Percentiles rank a stretch among this genome's conserved stretches.
Evolutionary conservation across 2,797 vertebrate genomes (phyloP).

Genomic region (Pseudochirops cupreus): DNA sequence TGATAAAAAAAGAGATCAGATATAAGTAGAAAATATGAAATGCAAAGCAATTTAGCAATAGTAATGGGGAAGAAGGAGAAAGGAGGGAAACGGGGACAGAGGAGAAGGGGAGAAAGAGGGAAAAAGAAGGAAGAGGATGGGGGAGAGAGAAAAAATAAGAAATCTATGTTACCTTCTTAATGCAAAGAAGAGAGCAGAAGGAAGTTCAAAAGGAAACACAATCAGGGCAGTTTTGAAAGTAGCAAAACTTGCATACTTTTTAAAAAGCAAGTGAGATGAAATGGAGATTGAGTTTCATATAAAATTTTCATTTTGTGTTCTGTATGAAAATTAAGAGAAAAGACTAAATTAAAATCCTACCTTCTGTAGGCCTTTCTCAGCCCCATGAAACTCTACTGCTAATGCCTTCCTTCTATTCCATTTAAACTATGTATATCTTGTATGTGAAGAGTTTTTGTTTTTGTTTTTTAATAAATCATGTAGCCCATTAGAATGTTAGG

Average conservation of each 20-base stretch:
- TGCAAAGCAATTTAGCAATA: not conserved
- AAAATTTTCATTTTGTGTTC: not conserved
- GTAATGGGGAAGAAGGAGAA: not conserved
- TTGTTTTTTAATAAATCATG: not conserved
- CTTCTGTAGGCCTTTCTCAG: not conserved
- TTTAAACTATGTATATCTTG: not conserved
- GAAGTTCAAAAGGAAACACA: not conserved
- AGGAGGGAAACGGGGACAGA: not conserved
- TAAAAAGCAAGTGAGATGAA: not conserved
- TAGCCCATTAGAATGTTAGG: too few species aligned
- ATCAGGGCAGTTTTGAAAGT: not conserved
- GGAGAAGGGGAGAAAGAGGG: not conserved
- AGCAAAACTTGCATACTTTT: not conserved
- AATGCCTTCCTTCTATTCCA: not conserved
- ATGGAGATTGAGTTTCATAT: not conserved
- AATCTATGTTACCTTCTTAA: not conserved
- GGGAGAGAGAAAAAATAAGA: too few species aligned
- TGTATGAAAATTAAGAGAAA: not conserved
- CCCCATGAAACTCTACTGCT: not conserved
- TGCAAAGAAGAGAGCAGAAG: not conserved
- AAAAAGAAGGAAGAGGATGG: too few species aligned
- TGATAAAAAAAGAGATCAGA: not conserved
- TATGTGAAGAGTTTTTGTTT: too few species aligned
- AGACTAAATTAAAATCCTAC: not conserved
- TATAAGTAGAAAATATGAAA: not conserved